Percentiles rank a stretch among this genome's conserved stretches.
Conservation (phyloP, 2,113 vertebrate genomes). For the Ivindomyrus marchei region DNA sequence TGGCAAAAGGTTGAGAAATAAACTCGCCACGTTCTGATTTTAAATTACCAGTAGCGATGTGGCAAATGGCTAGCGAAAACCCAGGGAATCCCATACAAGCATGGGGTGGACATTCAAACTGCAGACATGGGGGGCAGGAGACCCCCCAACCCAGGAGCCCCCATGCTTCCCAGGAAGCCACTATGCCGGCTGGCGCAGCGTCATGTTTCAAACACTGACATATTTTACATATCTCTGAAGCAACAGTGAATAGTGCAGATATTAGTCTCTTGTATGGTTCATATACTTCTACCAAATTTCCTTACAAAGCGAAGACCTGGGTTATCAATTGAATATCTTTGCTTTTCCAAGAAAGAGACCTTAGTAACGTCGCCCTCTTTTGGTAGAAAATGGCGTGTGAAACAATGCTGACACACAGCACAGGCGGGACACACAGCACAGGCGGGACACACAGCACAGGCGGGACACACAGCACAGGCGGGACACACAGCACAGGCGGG, state of each 20-base stretch:
- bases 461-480: no score
- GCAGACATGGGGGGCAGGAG: background rate
- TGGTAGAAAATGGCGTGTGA: constrained; percentile 15
- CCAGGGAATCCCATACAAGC: background rate
- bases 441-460: no score
- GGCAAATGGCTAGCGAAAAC: background rate
- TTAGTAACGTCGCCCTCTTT: constrained; percentile 36
- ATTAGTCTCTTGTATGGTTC: background rate
- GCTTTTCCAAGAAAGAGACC: background rate
- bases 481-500: background rate
- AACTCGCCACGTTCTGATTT: background rate
- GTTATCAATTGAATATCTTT: background rate
- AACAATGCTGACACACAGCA: background rate
- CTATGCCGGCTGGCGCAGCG: accelerated
- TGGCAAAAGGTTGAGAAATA: background rate
- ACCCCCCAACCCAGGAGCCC: background rate
- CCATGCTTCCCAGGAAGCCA: background rate
- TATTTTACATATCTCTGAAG: background rate
- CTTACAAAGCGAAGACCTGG: background rate
- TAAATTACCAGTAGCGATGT: background rate
- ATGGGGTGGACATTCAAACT: background rate
- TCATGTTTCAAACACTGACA: background rate
- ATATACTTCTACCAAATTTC: background rate
- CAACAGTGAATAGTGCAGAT: background rate
- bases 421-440: background rate